Percentiles rank a stretch among this genome's conserved stretches.
These are phyloP conservation scores for Spodoptera litura DNA, from an alignment of 1,140 invertebrate genomes.

Conservation along the genomic window DNA sequence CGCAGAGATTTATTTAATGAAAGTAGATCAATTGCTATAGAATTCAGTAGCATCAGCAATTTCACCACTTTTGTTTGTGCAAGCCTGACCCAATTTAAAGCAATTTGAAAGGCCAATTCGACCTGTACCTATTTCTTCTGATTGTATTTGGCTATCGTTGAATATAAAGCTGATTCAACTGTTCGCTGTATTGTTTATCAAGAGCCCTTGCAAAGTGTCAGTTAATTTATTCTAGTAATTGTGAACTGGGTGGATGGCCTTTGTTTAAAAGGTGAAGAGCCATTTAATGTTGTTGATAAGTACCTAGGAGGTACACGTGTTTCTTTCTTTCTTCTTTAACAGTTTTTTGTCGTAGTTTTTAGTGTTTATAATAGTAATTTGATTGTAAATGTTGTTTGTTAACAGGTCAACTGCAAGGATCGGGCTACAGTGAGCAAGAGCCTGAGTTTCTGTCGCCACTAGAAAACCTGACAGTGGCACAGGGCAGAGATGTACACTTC, in stretches of 20 bases:
- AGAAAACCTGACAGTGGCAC: conserved; percentile 94
- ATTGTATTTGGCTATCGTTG: conserved; percentile 72
- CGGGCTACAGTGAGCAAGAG: conserved; percentile 75
- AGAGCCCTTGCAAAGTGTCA: conserved; percentile 38
- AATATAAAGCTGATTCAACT: conserved; percentile 67
- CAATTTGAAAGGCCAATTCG: conserved; percentile 77
- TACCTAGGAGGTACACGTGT: not conserved
- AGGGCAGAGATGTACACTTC: conserved; percentile 94
- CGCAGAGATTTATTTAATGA: conserved; percentile 56
- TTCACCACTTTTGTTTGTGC: conserved; percentile 72
- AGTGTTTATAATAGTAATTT: conserved; percentile 7
- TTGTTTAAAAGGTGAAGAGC: conserved; percentile 29
- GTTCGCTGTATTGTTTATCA: conserved; percentile 52
- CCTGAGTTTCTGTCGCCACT: conserved; percentile 94
- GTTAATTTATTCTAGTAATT: conserved; percentile 48
- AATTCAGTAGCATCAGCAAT: conserved; percentile 63
- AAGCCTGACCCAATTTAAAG: conserved; percentile 74
- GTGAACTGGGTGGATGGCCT: conserved; percentile 16
- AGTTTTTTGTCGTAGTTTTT: not conserved
- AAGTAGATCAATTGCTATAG: conserved; percentile 53
- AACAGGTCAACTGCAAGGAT: conserved; percentile 80
- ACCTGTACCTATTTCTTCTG: conserved; percentile 70
- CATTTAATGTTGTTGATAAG: not conserved
- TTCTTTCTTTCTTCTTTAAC: not conserved
- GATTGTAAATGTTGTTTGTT: conserved; percentile 27